Percentiles rank a stretch among this genome's conserved stretches.
Conservation (phyloP, 2,888 invertebrate species). For the Orthosia cruda region DNA sequence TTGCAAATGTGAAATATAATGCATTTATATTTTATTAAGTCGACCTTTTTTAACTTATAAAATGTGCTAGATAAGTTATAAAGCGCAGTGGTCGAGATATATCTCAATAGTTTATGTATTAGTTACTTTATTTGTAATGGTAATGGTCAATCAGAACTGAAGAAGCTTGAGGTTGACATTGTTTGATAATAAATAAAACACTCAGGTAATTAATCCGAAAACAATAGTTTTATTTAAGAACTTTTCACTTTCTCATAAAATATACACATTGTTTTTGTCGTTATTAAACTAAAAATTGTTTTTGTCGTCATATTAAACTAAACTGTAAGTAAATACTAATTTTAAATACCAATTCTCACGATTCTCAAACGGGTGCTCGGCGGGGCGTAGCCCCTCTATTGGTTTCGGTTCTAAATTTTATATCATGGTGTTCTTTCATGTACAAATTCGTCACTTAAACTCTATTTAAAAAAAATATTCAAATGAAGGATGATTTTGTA, state of each 20-base stretch:
- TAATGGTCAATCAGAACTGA: conserved; percentile 47
- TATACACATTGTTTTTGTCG: conserved; percentile 92
- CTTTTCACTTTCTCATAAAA: conserved; percentile 92
- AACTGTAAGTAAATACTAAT: conserved; percentile 92
- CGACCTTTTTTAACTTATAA: conserved; percentile 29
- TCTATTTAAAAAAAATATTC: conserved; percentile 89
- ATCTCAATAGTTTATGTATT: conserved; percentile 47
- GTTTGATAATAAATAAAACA: conserved; percentile 87
- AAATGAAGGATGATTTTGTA: conserved; percentile 91
- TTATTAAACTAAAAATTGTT: conserved; percentile 85
- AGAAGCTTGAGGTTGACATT: conserved; percentile 66
- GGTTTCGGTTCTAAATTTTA: conserved; percentile 77
- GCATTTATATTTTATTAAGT: conserved; percentile 47
- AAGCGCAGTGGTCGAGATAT: conserved; percentile 19
- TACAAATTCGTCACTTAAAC: conserved; percentile 90
- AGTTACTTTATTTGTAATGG: conserved; percentile 46
- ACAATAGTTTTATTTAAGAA: conserved; percentile 92
- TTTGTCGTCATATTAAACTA: conserved; percentile 83
- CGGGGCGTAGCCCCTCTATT: conserved; percentile 78
- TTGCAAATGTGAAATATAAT: conserved; percentile 60
- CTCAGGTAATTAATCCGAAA: conserved; percentile 90
- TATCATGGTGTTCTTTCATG: conserved; percentile 84
- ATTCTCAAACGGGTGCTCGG: conserved; percentile 82
- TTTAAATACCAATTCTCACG: conserved; percentile 91
- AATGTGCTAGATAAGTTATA: conserved; percentile 43